phyloP scores from a whole-genome alignment of 2,797 vertebrate species.

The Luscinia luscinia region DNA sequence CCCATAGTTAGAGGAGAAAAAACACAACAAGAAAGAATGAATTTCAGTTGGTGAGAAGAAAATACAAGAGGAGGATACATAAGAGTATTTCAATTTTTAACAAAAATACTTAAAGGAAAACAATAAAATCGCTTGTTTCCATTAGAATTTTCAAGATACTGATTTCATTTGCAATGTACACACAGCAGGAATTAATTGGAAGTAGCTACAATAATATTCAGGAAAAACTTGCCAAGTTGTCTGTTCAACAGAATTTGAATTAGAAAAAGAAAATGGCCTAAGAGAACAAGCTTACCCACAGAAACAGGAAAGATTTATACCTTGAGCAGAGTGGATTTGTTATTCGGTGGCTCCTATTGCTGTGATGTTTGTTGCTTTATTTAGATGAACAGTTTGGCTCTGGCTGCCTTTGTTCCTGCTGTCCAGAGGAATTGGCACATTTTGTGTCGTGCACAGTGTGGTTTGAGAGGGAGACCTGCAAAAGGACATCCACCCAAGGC shows the following conservation, averaged over 20 bases:
- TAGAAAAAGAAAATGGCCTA: not conserved
- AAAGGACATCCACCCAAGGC: slow-evolving; percentile 54
- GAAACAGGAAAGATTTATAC: not conserved
- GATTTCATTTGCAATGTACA: not conserved
- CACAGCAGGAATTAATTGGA: not conserved
- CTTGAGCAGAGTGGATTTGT: slow-evolving; percentile 1
- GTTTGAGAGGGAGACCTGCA: slow-evolving; percentile 18
- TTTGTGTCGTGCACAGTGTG: not conserved
- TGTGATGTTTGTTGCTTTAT: slow-evolving; percentile 43
- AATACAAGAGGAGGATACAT: not conserved
- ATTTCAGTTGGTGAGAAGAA: not conserved
- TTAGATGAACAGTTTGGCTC: slow-evolving; percentile 25
- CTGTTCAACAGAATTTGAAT: not conserved
- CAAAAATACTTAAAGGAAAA: not conserved
- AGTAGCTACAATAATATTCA: not conserved
- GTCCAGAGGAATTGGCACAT: not conserved
- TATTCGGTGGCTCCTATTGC: slow-evolving; percentile 6
- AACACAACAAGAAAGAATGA: not conserved
- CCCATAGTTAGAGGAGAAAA: not conserved
- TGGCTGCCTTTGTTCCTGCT: slow-evolving; percentile 16
- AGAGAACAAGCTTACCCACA: not conserved
- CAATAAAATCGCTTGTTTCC: not conserved
- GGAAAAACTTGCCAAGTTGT: not conserved
- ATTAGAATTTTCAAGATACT: not conserved
- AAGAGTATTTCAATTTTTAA: not conserved